phyloP scores from a whole-genome alignment of 2,888 invertebrate genomes.

The Agriopis aurantiaria region DNA sequence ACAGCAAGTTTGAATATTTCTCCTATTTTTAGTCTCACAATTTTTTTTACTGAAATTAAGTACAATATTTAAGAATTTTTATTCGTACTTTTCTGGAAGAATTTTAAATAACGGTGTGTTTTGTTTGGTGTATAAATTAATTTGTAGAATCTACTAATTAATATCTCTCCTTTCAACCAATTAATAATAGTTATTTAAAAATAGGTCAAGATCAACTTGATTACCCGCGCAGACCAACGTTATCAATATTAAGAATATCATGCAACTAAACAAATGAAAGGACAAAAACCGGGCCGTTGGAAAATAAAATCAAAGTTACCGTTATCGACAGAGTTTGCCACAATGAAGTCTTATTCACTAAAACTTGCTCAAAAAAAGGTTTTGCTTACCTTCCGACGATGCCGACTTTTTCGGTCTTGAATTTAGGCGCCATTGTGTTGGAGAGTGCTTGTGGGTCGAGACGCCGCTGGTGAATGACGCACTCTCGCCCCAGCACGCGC shows the following conservation, averaged over 20 bases:
- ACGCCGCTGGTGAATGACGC: slow-evolving; percentile 59
- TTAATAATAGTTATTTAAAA: neutral
- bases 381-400: slow-evolving; percentile 90
- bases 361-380: neutral
- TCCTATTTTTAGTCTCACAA: no score
- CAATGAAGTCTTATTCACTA: neutral
- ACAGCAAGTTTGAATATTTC: no score
- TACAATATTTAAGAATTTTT: no score
- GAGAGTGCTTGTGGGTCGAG: slow-evolving; percentile 48
- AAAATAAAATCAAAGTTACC: neutral
- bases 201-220: slow-evolving; percentile 3
- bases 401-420: slow-evolving; percentile 89
- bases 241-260: neutral
- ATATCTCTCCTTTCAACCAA: no score
- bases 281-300: neutral
- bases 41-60: no score
- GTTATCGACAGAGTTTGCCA: neutral
- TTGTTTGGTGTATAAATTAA: no score
- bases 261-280: neutral
- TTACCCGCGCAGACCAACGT: neutral
- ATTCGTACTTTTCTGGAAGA: no score
- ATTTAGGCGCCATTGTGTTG: slow-evolving; percentile 66
- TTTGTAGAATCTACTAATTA: no score
- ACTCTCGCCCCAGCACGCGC: slow-evolving; percentile 41
- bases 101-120: no score